Evolutionary conservation across 2,888 invertebrate species (phyloP).

Genomic region (Amiota minor): DNA sequence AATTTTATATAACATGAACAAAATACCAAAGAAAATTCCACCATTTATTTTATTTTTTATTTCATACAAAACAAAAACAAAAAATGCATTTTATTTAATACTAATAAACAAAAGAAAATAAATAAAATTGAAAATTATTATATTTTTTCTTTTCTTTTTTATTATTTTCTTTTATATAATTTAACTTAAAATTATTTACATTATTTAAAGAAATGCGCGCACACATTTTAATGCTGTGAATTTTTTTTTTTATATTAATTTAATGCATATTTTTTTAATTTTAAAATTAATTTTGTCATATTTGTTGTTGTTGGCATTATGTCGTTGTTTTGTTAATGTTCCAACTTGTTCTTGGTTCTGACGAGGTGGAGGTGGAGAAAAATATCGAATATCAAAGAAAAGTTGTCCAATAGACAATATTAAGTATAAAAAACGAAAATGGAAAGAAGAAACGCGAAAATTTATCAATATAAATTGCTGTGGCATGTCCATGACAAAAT

Average conservation of each 20-base stretch:
- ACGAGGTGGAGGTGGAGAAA: no score
- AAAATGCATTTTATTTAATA: slow-evolving; percentile 62
- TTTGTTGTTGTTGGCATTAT: slow-evolving; percentile 7
- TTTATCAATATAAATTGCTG: slow-evolving; percentile 88
- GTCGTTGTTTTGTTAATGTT: background rate
- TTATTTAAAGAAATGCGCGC: slow-evolving; percentile 69
- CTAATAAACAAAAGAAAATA: slow-evolving; percentile 52
- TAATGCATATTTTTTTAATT: background rate
- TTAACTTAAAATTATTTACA: slow-evolving; percentile 60
- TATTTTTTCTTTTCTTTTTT: slow-evolving; percentile 40
- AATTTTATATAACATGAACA: slow-evolving; percentile 34
- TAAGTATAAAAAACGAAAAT: slow-evolving; percentile 91
- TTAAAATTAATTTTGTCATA: slow-evolving; percentile 5
- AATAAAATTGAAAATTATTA: slow-evolving; percentile 36
- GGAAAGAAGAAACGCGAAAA: slow-evolving; percentile 92
- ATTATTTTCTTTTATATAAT: slow-evolving; percentile 43
- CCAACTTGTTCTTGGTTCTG: slow-evolving; percentile 8
- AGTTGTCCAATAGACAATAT: slow-evolving; percentile 92
- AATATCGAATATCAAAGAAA: slow-evolving; percentile 75
- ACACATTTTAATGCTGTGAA: slow-evolving; percentile 23
- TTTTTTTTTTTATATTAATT: slow-evolving; percentile 45
- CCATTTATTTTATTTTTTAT: slow-evolving; percentile 65
- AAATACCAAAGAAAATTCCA: slow-evolving; percentile 66
- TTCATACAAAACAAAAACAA: no score
- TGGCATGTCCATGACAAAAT: slow-evolving; percentile 85